These are phyloP conservation scores for Drosophila putrida DNA, from an alignment of 2,888 invertebrate species.

Conservation along the genomic window DNA sequence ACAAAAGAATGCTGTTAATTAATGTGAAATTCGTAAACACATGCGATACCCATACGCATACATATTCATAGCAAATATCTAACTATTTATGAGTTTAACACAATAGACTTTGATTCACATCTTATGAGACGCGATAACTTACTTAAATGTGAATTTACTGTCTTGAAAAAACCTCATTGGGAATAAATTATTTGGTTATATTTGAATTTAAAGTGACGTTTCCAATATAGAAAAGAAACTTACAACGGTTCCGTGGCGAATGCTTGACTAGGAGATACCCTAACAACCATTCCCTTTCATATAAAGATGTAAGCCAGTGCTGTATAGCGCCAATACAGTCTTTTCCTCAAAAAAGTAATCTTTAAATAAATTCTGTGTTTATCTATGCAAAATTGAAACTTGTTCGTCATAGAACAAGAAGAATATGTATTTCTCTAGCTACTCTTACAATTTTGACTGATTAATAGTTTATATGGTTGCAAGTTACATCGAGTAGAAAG, in stretches of 20 bases:
- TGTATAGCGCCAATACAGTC: no score
- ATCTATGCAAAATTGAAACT: no score
- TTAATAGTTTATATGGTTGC: no score
- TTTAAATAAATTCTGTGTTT: no score
- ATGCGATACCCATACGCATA: slow-evolving; percentile 6
- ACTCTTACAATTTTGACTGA: no score
- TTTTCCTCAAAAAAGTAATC: no score
- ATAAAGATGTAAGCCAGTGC: no score
- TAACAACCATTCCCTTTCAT: neutral
- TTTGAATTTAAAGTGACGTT: neutral
- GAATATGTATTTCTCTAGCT: no score
- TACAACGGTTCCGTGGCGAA: neutral
- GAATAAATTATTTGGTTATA: neutral
- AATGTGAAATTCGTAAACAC: slow-evolving; percentile 9
- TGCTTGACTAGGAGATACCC: neutral
- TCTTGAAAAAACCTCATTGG: slow-evolving; percentile 5
- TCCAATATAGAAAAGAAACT: neutral
- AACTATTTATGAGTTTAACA: slow-evolving; percentile 3
- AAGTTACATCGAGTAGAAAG: no score
- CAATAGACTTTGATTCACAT: slow-evolving; percentile 22
- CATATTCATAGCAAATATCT: slow-evolving; percentile 14
- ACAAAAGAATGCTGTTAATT: slow-evolving; percentile 31
- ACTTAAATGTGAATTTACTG: neutral
- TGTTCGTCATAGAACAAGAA: no score
- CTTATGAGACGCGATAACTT: slow-evolving; percentile 4